Evolutionary conservation across 2,113 vertebrate genomes (phyloP).

Genomic region (Sphyrna mokarran): DNA sequence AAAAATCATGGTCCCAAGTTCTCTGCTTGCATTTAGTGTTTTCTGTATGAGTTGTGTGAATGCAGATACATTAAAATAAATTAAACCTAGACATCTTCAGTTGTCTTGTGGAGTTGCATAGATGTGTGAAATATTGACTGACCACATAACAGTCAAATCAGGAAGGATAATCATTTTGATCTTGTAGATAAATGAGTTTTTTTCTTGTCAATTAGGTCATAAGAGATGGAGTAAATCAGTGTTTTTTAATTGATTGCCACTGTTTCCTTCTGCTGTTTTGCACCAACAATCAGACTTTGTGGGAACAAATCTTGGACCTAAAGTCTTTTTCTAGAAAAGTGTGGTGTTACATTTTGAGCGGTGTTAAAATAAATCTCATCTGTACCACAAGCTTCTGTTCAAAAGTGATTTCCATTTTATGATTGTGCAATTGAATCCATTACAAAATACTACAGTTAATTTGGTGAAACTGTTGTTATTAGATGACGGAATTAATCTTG

Average conservation of each 20-base stretch:
- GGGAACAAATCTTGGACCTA: neutral
- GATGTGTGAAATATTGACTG: neutral
- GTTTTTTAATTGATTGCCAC: neutral
- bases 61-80: neutral
- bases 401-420: neutral
- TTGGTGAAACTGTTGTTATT: neutral
- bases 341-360: neutral
- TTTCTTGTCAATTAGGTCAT: neutral
- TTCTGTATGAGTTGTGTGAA: neutral
- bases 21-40: neutral
- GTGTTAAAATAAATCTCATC: neutral
- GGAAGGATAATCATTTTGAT: too few species aligned
- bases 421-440: neutral
- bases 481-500: neutral
- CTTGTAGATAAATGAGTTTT: too few species aligned
- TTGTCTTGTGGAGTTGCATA: neutral
- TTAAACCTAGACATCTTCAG: neutral
- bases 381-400: neutral
- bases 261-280: neutral
- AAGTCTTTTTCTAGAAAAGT: neutral
- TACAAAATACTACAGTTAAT: neutral
- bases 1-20: neutral
- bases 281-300: neutral
- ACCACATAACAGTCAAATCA: too few species aligned
- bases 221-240: neutral